Evolutionary conservation across 2,888 invertebrate genomes (phyloP).

Genomic region (Rotaria magnacalcarata): DNA sequence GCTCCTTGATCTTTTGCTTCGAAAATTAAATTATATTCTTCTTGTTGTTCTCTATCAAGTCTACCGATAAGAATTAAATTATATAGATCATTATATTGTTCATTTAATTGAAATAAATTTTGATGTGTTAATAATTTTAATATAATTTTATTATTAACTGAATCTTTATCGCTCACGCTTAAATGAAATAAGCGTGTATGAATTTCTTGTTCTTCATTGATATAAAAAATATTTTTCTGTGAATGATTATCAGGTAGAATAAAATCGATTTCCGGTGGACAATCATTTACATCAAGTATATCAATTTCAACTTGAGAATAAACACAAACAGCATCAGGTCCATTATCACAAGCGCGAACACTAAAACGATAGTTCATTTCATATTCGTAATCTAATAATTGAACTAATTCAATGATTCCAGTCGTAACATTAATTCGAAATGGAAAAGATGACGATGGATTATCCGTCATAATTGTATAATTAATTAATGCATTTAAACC

Average conservation of each 20-base stretch:
- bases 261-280: constrained; percentile 21
- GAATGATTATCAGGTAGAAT: constrained; percentile 1
- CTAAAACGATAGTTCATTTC: constrained; percentile 33
- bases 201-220: not conserved
- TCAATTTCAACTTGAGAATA: not conserved
- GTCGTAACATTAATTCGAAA: not conserved
- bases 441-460: not conserved
- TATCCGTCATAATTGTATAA: constrained; percentile 29
- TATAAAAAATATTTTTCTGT: constrained; percentile 16
- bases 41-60: constrained; percentile 25
- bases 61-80: not conserved
- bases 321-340: not conserved
- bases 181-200: constrained; percentile 32
- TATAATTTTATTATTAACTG: not conserved
- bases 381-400: constrained; percentile 19
- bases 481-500: constrained; percentile 36
- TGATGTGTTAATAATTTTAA: constrained; percentile 18
- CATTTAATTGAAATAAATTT: constrained; percentile 36
- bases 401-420: not conserved
- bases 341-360: constrained; percentile 26
- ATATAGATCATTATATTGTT: constrained; percentile 32
- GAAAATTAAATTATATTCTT: constrained; percentile 32
- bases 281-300: constrained; percentile 24
- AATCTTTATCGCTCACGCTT: constrained; percentile 33
- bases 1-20: not conserved